Evolutionary conservation across 2,888 invertebrate genomes (phyloP).

Genomic region (Spicauda simplicius): DNA sequence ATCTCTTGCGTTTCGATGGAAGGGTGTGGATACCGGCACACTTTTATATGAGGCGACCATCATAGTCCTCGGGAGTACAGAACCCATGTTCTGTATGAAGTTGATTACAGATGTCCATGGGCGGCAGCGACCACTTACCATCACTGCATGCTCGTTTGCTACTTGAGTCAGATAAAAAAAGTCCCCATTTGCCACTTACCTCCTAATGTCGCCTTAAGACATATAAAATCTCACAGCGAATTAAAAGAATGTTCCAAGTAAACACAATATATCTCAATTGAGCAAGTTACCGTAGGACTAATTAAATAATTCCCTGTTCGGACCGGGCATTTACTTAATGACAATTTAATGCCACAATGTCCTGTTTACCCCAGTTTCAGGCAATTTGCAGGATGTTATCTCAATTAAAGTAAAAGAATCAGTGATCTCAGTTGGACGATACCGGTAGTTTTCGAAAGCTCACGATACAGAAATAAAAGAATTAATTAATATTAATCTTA

Average conservation of each 20-base stretch:
- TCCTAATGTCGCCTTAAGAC: conserved; percentile 26
- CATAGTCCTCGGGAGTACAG: too few relatives aligned
- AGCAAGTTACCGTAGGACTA: conserved; percentile 25
- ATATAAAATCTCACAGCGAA: conserved; percentile 32
- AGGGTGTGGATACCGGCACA: too few relatives aligned
- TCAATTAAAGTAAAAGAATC: conserved; percentile 12
- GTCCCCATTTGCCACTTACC: too few relatives aligned
- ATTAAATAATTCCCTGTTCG: conserved; percentile 30
- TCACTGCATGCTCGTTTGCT: too few relatives aligned
- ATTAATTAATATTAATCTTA: neutral
- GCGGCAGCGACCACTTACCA: too few relatives aligned
- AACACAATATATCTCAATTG: conserved; percentile 44
- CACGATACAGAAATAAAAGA: neutral
- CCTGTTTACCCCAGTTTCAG: conserved; percentile 26
- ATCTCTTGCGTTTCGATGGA: too few relatives aligned
- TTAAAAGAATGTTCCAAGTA: conserved; percentile 34
- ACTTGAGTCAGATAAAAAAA: too few relatives aligned
- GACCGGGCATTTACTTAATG: conserved; percentile 72
- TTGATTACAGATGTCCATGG: too few relatives aligned
- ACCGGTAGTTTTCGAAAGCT: neutral
- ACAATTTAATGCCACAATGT: conserved; percentile 71
- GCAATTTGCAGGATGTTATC: conserved; percentile 1
- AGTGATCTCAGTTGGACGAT: neutral
- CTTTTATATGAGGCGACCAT: too few relatives aligned
- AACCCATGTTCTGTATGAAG: too few relatives aligned